These are phyloP conservation scores for Pterois miles DNA, from an alignment of 2,797 vertebrate species.

Conservation along the genomic window DNA sequence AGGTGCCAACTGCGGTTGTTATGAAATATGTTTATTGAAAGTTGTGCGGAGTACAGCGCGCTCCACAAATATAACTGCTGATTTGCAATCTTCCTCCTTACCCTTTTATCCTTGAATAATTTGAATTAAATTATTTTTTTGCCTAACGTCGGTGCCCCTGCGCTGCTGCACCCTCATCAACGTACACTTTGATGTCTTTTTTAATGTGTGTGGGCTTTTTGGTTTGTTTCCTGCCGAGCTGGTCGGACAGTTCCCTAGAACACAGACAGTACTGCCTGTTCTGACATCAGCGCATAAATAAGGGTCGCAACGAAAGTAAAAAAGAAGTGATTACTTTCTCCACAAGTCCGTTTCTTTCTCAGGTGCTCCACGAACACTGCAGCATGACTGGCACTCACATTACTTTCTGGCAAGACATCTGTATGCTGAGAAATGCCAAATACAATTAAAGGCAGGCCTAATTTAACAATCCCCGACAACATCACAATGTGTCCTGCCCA, in stretches of 20 bases:
- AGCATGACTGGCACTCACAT: background rate
- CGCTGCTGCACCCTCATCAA: slow-evolving; percentile 59
- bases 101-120: slow-evolving; percentile 80
- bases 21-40: slow-evolving; percentile 64
- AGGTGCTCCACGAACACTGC: background rate
- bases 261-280: slow-evolving; percentile 30
- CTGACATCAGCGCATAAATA: slow-evolving; percentile 35
- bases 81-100: slow-evolving; percentile 65
- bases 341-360: background rate
- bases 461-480: slow-evolving; percentile 11
- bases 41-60: slow-evolving; percentile 44
- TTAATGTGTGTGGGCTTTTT: slow-evolving; percentile 44
- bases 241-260: slow-evolving; percentile 43
- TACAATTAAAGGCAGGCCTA: slow-evolving; percentile 8
- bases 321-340: slow-evolving; percentile 5
- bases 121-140: slow-evolving; percentile 63
- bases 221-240: slow-evolving; percentile 39
- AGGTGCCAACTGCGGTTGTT: slow-evolving; percentile 54
- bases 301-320: background rate
- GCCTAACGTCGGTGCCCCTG: slow-evolving; percentile 58
- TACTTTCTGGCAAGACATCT: slow-evolving; percentile 7
- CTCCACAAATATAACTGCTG: slow-evolving; percentile 76
- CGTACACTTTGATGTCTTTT: slow-evolving; percentile 77
- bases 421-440: background rate
- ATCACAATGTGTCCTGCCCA: background rate